Conservation (phyloP, 2,113 vertebrate genomes). For the Siniperca chuatsi region DNA sequence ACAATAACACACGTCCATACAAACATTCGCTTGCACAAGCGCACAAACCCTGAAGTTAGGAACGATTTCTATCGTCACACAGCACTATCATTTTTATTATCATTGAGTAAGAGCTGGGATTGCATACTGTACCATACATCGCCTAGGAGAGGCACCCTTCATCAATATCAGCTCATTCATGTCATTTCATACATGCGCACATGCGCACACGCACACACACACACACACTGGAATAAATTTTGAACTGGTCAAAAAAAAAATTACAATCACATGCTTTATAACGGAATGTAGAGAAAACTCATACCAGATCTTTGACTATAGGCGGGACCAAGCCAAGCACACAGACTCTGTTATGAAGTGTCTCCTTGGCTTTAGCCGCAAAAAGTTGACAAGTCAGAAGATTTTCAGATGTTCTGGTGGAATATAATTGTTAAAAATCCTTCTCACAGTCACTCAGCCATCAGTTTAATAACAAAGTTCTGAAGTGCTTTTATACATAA, state of each 20-base stretch:
- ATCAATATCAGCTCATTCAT: slow-evolving; percentile 72
- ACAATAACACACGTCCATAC: slow-evolving; percentile 12
- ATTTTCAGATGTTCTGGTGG: slow-evolving; percentile 34
- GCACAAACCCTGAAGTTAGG: slow-evolving; percentile 81
- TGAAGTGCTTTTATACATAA: slow-evolving; percentile 61
- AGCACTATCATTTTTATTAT: slow-evolving; percentile 83
- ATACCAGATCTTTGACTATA: slow-evolving; percentile 63
- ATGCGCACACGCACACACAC: slow-evolving; percentile 28
- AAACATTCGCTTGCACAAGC: slow-evolving; percentile 55
- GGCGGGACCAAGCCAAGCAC: slow-evolving; percentile 47
- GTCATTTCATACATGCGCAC: slow-evolving; percentile 29
- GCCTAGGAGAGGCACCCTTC: slow-evolving; percentile 74
- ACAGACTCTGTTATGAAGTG: slow-evolving; percentile 42
- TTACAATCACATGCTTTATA: slow-evolving; percentile 82
- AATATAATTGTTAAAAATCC: slow-evolving; percentile 43
- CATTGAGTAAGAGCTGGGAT: slow-evolving; percentile 78
- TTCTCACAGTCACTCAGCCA: slow-evolving; percentile 36
- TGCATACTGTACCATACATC: slow-evolving; percentile 80
- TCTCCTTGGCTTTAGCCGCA: slow-evolving; percentile 49
- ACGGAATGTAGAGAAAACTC: slow-evolving; percentile 83
- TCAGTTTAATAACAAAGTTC: slow-evolving; percentile 46
- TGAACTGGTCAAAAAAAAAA: slow-evolving; percentile 67
- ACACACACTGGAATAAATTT: slow-evolving; percentile 49
- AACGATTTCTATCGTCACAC: slow-evolving; percentile 78
- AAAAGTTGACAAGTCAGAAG: slow-evolving; percentile 32